A percentile compares a stretch with the other conserved stretches of the same genome.
Evolutionary conservation across 2,113 vertebrate species (phyloP).

Genomic region (Ariopsis seemanni): DNA sequence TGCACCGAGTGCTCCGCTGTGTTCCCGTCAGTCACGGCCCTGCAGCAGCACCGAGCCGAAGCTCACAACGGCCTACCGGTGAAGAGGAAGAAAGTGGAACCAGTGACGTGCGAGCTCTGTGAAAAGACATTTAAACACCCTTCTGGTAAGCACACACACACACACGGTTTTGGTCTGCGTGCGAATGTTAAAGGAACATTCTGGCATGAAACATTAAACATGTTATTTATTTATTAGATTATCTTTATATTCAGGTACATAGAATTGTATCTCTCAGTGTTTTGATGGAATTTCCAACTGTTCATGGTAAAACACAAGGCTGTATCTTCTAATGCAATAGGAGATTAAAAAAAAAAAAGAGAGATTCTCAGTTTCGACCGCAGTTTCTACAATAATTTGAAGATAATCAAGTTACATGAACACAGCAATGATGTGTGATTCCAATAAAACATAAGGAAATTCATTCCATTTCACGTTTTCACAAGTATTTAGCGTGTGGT

Average conservation of each 20-base stretch:
- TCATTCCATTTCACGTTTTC: not conserved
- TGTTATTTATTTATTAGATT: not conserved
- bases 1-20: constrained; percentile 69
- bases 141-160: constrained; percentile 70
- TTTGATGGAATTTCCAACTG: too few species aligned
- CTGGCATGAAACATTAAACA: not conserved
- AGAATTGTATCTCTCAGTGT: not conserved
- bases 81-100: constrained; percentile 73
- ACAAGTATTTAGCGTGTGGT: not conserved
- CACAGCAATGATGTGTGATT: too few species aligned
- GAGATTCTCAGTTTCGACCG: too few species aligned
- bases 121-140: constrained; percentile 83
- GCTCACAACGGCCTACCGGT: constrained; percentile 59
- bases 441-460: too few species aligned
- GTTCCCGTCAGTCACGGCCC: constrained; percentile 65
- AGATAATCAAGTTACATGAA: too few species aligned
- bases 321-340: too few species aligned
- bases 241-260: not conserved
- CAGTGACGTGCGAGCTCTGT: constrained; percentile 78
- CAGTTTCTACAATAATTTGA: not conserved
- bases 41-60: constrained; percentile 75
- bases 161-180: not conserved
- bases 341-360: too few species aligned
- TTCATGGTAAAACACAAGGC: too few species aligned
- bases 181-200: not conserved